Percentiles rank a stretch among this genome's conserved stretches.
Evolutionary conservation across 2,888 invertebrate species (phyloP).

Genomic region (Polydrusus pterygomalis): DNA sequence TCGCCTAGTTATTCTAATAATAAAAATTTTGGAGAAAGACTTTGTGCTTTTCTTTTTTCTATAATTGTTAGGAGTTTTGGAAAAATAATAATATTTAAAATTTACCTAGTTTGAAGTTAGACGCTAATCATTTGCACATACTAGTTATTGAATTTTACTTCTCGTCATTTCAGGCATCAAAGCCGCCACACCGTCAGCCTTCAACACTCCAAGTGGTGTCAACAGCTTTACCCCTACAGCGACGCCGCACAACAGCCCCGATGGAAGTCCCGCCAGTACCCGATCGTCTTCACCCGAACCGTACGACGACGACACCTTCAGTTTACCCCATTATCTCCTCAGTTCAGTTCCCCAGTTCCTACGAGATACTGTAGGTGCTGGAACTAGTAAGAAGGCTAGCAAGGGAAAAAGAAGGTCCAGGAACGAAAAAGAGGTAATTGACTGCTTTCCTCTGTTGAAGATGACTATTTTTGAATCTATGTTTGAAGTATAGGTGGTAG

Average conservation of each 20-base stretch:
- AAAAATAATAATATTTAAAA: too few relatives aligned
- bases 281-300: conserved; percentile 77
- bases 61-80: too few relatives aligned
- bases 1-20: too few relatives aligned
- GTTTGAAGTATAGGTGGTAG: conserved; percentile 47
- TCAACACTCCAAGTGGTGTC: conserved; percentile 78
- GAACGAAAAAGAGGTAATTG: conserved; percentile 62
- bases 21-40: too few relatives aligned
- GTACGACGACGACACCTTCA: conserved; percentile 63
- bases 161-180: conserved; percentile 74
- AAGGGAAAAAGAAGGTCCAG: conserved; percentile 53
- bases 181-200: conserved; percentile 81
- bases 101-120: too few relatives aligned
- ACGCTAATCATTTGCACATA: background rate
- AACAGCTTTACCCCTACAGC: conserved; percentile 86
- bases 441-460: conserved; percentile 37
- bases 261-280: conserved; percentile 77
- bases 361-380: conserved; percentile 77
- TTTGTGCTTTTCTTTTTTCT: too few relatives aligned
- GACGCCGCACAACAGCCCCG: conserved; percentile 91
- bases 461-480: conserved; percentile 49
- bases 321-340: conserved; percentile 75
- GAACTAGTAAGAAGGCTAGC: conserved; percentile 67
- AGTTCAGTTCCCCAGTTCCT: conserved; percentile 80
- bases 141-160: background rate